Evolutionary conservation across 2,113 vertebrate species (phyloP), one percentile per base, ranked within the genome.

Genomic region (Rhea americana): DNA sequence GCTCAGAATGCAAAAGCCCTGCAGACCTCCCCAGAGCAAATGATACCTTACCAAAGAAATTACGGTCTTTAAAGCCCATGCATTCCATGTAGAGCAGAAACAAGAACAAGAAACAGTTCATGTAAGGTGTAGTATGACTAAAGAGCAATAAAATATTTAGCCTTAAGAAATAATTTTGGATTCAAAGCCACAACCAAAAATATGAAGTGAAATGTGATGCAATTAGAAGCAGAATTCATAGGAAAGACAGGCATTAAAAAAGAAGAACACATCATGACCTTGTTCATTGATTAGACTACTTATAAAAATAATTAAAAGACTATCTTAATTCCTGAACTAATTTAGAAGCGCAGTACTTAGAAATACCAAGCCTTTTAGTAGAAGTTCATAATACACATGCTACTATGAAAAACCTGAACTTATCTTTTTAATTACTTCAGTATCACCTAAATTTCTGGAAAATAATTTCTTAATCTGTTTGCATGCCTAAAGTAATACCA

Each of bases 11-110:
- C 24, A 3, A 93, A 93, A 91, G 67, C 87, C 87, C 94, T 97
- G 96, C 68, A 95, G 74, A 95, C 91, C 59, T 95, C 86, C 96
- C 97, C 95, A 96, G 94, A 97, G 97, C 96, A 97, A 98, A 97
- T 98, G 97, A 95, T 97, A 97, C 98, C 99, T 99, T 99, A 99
- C 99, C 99, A 97, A 98, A 98, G 96, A 98, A 97, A 98, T 97
- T 98, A 98, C 97, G 99, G 97, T 99, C 99, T 99, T 96, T 99
- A 98, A 97, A 96, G 97, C 95, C 97, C 97, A 98, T 98, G 98
- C 97, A 98, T 97, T 97, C 97, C 96, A 98, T 98, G 99, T 96
- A 98, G 90, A 98, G 97, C 96, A 98, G 96, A 98, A 97, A 98
- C 96, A 98, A 98, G 97, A 97, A 98, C 97, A 97, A 98, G 97